These are phyloP conservation scores for Alouatta palliata DNA, from an alignment of 2,113 vertebrate species.

Conservation along the genomic window DNA sequence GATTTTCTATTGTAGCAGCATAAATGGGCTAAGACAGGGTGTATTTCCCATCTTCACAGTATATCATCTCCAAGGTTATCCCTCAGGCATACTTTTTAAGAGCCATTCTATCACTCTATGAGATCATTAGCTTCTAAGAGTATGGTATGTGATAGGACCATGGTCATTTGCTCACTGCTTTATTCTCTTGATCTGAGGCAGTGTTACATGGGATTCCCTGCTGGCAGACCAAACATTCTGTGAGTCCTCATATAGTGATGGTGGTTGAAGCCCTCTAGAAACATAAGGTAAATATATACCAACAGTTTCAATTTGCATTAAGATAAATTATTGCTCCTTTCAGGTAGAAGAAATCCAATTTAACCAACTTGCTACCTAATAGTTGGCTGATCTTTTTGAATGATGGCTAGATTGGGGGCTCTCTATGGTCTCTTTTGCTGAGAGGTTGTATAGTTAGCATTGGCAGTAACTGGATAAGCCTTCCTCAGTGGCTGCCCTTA, in stretches of 20 bases:
- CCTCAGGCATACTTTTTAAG: not conserved
- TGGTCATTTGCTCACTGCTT: not conserved
- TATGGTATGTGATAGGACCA: not conserved
- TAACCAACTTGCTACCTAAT: not conserved
- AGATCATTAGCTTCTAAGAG: constrained; percentile 2
- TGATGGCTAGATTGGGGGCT: not conserved
- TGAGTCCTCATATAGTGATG: not conserved
- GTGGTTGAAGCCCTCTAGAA: not conserved
- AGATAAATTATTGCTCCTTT: not conserved
- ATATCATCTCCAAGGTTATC: not conserved
- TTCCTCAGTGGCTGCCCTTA: not conserved
- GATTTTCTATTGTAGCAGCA: not conserved
- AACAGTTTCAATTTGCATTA: not conserved
- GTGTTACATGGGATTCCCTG: not conserved
- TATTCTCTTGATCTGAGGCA: not conserved
- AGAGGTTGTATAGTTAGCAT: not conserved
- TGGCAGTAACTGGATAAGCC: not conserved
- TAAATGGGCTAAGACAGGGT: not conserved
- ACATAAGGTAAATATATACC: not conserved
- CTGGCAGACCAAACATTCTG: not conserved
- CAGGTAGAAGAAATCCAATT: not conserved
- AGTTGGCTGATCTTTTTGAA: not conserved
- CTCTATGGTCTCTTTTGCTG: not conserved
- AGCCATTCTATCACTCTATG: not conserved
- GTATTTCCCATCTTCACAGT: not conserved